Conservation (phyloP, 2,113 vertebrate species). For the Phalacrocorax pelagicus region DNA sequence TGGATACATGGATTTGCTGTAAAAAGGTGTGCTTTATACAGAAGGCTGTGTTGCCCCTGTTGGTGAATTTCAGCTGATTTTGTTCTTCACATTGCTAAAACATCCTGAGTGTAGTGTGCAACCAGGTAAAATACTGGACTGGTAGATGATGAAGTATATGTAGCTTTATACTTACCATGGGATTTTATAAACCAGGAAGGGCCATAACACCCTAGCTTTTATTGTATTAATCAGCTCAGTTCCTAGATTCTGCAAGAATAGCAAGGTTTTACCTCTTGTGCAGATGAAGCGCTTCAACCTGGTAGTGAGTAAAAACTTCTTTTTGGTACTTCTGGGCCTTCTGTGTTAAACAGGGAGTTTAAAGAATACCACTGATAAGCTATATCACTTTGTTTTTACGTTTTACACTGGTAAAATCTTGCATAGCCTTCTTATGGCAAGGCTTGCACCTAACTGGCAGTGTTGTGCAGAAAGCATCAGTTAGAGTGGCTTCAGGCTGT, state of each 20-base stretch:
- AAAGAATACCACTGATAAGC: neutral
- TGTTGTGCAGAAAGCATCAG: neutral
- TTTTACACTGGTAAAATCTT: neutral
- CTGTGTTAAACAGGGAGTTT: neutral
- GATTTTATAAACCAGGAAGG: neutral
- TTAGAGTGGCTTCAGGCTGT: neutral
- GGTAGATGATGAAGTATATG: neutral
- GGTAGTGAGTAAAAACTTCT: neutral
- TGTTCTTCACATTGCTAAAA: neutral
- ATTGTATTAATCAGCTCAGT: neutral
- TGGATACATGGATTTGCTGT: neutral
- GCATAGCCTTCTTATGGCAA: neutral
- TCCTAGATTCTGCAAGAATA: neutral
- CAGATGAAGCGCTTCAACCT: neutral
- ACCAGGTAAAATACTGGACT: neutral
- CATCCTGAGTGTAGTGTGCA: neutral
- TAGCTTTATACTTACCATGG: neutral
- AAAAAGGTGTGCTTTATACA: neutral
- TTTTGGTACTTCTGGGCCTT: neutral
- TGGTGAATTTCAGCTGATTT: neutral
- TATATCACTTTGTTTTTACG: neutral
- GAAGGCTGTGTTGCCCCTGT: neutral
- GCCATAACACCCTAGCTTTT: neutral
- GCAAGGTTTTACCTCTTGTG: neutral
- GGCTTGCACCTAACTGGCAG: neutral